phyloP scores from a whole-genome alignment of 2,113 vertebrate genomes.

The Tympanuchus pallidicinctus region DNA sequence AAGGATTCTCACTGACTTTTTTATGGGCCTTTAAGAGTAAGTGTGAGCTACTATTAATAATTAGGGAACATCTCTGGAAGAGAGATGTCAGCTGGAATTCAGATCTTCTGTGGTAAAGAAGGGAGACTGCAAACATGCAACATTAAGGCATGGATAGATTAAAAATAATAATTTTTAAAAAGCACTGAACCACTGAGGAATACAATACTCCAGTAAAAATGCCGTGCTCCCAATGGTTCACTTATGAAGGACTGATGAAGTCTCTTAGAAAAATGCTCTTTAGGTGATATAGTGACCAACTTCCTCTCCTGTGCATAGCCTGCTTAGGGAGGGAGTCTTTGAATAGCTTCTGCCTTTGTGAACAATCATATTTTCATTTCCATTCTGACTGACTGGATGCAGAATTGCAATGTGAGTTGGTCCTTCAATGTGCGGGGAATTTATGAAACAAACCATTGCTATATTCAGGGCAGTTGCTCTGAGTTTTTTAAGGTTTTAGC shows the following conservation, averaged over 20 bases:
- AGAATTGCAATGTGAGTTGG: not conserved
- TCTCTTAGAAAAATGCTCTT: not conserved
- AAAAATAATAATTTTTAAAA: not conserved
- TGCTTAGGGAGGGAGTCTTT: not conserved
- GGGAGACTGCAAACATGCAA: not conserved
- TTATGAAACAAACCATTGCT: not conserved
- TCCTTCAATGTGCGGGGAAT: not conserved
- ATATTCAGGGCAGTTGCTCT: not conserved
- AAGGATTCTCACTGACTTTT: not conserved
- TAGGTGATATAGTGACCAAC: not conserved
- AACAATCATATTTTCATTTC: not conserved
- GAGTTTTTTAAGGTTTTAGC: not conserved
- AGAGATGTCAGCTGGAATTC: not conserved
- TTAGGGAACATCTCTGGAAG: not conserved
- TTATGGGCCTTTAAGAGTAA: not conserved
- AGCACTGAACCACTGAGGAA: not conserved
- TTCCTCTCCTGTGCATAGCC: not conserved
- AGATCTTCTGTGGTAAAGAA: not conserved
- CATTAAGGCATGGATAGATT: not conserved
- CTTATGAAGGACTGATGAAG: not conserved
- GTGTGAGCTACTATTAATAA: not conserved
- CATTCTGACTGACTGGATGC: not conserved
- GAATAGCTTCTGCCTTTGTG: not conserved
- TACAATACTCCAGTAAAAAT: not conserved
- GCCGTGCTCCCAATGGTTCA: not conserved